Evolutionary conservation across 1,140 invertebrate genomes (phyloP).

Genomic region (Chionoecetes opilio): DNA sequence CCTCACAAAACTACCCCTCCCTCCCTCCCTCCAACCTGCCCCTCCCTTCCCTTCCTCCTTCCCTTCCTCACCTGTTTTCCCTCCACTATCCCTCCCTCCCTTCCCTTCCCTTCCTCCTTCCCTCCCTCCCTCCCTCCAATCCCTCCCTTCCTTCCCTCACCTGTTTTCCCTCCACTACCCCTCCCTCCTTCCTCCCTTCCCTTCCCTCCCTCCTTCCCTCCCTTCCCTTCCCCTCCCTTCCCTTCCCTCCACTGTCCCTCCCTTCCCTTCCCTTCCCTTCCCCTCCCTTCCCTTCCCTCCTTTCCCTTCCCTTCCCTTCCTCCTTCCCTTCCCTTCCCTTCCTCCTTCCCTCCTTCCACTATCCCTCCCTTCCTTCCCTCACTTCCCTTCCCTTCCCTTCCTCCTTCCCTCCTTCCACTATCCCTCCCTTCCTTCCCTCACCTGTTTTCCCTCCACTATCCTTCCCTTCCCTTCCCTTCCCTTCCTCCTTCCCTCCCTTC

Average conservation of each 20-base stretch:
- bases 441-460: not conserved
- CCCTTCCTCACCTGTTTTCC: not conserved
- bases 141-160: not conserved
- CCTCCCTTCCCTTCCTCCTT: not conserved
- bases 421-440: not conserved
- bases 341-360: too few relatives aligned
- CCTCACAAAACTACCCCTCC: not conserved
- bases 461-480: too few relatives aligned
- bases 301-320: too few relatives aligned
- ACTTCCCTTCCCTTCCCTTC: not conserved
- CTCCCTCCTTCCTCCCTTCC: too few relatives aligned
- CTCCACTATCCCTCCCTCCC: not conserved
- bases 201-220: too few relatives aligned
- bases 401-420: not conserved
- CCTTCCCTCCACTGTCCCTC: too few relatives aligned
- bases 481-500: too few relatives aligned
- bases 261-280: too few relatives aligned
- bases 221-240: not conserved
- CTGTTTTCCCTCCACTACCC: not conserved
- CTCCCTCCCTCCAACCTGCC: not conserved
- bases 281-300: too few relatives aligned
- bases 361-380: too few relatives aligned
- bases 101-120: not conserved
- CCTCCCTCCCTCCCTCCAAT: not conserved
- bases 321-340: not conserved